These are phyloP conservation scores for Lepilemur ruficaudatus DNA, from an alignment of 2,797 vertebrate species.

Conservation along the genomic window DNA sequence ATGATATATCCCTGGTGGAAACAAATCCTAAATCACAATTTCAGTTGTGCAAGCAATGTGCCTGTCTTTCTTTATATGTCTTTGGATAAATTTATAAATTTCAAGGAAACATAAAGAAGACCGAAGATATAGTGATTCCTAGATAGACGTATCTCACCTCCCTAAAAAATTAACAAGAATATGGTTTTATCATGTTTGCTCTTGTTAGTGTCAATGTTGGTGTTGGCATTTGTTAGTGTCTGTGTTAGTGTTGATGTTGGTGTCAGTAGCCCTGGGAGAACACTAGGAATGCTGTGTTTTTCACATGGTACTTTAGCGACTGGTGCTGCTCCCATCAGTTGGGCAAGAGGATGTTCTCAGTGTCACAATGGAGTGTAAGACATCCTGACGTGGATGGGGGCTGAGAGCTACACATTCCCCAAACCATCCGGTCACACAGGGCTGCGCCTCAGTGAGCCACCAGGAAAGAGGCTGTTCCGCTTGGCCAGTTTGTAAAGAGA, in stretches of 20 bases:
- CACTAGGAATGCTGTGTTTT: neutral
- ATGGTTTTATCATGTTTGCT: neutral
- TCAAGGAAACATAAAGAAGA: neutral
- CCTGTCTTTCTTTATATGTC: neutral
- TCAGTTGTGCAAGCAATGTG: neutral
- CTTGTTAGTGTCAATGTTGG: neutral
- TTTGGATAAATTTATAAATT: neutral
- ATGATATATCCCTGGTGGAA: neutral
- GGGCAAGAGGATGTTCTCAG: accelerated
- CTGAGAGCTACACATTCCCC: accelerated
- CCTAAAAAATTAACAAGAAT: neutral
- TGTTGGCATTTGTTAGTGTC: no score
- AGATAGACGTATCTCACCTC: neutral
- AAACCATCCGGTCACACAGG: neutral
- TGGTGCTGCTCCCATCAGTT: no score
- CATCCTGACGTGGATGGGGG: neutral
- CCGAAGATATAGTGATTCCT: neutral
- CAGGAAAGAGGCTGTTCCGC: neutral
- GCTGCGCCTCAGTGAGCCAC: neutral
- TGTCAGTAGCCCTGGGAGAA: neutral
- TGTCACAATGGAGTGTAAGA: neutral
- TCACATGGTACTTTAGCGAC: accelerated
- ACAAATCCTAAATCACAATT: neutral
- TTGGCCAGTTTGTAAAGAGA: neutral
- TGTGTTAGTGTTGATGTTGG: neutral